phyloP scores from a whole-genome alignment of 2,113 vertebrate genomes.

The Prunella fulvescens region DNA sequence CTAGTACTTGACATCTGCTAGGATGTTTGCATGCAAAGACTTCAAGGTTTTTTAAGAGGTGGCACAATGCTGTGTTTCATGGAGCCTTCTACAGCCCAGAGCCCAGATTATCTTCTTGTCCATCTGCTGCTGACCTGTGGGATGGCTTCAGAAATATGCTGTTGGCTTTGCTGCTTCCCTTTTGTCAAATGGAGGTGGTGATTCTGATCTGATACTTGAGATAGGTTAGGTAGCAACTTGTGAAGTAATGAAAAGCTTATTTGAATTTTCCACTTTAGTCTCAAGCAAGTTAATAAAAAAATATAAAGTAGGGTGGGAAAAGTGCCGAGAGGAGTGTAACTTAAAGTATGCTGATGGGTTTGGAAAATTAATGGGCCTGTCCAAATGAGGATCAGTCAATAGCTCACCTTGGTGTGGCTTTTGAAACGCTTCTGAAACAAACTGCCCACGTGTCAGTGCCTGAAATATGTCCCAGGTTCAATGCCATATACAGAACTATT shows the following conservation, averaged over 20 bases:
- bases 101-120: background rate
- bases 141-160: background rate
- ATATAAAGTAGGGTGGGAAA: background rate
- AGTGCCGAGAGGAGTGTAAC: background rate
- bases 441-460: background rate
- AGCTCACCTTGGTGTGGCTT: background rate
- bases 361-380: background rate
- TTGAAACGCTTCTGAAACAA: background rate
- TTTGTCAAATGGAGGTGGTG: background rate
- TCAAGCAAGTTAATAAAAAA: background rate
- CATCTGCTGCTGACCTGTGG: background rate
- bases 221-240: background rate
- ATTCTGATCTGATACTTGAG: background rate
- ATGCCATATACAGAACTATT: background rate
- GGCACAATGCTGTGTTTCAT: background rate
- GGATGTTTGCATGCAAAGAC: background rate
- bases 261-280: background rate
- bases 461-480: background rate
- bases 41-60: background rate
- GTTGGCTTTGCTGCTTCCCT: background rate
- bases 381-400: background rate
- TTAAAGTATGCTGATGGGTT: background rate
- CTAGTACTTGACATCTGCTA: background rate
- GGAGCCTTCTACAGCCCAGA: background rate
- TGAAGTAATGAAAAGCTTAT: background rate